Evolutionary conservation across 2,797 vertebrate species (phyloP).

Genomic region (Miichthys miiuy): DNA sequence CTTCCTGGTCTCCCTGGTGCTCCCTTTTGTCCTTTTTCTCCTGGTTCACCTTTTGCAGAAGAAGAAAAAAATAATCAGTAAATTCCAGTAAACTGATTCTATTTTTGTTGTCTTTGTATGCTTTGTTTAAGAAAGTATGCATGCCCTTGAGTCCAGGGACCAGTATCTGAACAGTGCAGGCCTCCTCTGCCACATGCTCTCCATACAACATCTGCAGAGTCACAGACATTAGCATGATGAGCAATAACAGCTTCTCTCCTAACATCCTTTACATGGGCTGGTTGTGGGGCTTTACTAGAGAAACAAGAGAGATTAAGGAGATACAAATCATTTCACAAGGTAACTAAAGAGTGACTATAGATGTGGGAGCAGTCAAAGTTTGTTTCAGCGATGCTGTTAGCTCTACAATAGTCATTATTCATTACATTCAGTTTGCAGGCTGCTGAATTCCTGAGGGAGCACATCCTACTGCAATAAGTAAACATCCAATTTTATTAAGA

Average conservation of each 20-base stretch:
- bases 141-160: constrained; percentile 98
- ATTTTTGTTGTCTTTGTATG: background rate
- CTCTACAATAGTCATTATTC: background rate
- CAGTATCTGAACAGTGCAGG: constrained; percentile 97
- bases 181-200: constrained; percentile 91
- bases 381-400: background rate
- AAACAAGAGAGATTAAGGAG: constrained; percentile 19
- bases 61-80: background rate
- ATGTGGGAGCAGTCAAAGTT: background rate
- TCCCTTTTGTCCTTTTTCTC: constrained; percentile 95
- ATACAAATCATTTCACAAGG: background rate
- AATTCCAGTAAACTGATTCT: background rate
- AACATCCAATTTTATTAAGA: background rate
- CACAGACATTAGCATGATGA: constrained; percentile 83
- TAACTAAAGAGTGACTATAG: background rate
- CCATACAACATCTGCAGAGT: constrained; percentile 82
- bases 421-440: background rate
- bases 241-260: constrained; percentile 83
- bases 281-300: constrained; percentile 38
- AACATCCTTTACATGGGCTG: constrained; percentile 85
- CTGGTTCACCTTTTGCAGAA: constrained; percentile 88
- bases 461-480: background rate
- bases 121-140: background rate
- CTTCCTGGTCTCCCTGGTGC: constrained; percentile 93
- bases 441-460: background rate